These are phyloP conservation scores for Ornithoptera priamus DNA, from an alignment of 2,888 invertebrate species.

Conservation along the genomic window DNA sequence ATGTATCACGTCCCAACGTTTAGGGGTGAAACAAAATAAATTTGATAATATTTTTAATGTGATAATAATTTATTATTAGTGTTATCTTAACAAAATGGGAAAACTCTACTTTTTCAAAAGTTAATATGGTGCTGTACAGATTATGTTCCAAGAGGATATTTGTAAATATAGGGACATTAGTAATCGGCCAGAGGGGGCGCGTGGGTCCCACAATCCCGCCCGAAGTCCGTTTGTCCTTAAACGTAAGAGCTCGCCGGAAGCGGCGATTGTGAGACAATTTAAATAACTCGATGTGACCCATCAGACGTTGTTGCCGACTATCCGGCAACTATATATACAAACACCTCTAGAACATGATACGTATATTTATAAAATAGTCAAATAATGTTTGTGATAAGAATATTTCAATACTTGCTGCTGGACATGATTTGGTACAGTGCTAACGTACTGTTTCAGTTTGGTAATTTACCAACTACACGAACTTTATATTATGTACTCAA, in stretches of 20 bases:
- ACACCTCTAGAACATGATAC: constrained; percentile 7
- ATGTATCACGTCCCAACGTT: constrained; percentile 11
- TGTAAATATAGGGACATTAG: constrained; percentile 38
- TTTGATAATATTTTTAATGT: too few relatives aligned
- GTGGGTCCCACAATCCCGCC: constrained; percentile 38
- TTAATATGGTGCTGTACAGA: constrained; percentile 36
- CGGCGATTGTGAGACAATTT: constrained; percentile 73
- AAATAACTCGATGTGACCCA: constrained; percentile 58
- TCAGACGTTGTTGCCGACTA: constrained; percentile 61
- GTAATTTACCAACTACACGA: background rate
- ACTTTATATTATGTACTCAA: background rate
- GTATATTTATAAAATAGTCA: constrained; percentile 3
- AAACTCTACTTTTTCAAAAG: constrained; percentile 30
- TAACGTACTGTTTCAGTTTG: background rate
- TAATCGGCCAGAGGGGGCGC: constrained; percentile 39
- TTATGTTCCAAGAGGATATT: constrained; percentile 43
- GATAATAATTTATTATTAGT: too few relatives aligned
- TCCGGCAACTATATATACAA: constrained; percentile 41
- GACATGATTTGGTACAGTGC: background rate
- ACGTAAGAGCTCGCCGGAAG: constrained; percentile 57
- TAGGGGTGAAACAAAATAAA: background rate
- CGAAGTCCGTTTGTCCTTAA: constrained; percentile 48
- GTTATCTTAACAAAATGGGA: background rate
- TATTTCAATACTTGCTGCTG: background rate
- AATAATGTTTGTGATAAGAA: background rate